Conservation (phyloP, 2,888 invertebrate genomes). For the Watsonalla cultraria region DNA sequence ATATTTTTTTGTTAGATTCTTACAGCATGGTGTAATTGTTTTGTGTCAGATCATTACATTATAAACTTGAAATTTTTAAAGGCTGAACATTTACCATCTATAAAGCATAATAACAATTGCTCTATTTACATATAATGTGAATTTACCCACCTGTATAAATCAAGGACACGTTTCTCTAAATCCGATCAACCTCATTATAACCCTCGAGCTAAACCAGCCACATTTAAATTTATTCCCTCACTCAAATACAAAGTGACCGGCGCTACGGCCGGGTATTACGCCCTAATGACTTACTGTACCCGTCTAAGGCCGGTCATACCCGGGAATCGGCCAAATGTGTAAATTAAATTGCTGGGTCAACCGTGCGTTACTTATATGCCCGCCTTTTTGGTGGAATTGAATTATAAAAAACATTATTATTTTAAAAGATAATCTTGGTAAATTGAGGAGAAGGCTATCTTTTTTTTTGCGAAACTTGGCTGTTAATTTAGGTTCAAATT, state of each 20-base stretch:
- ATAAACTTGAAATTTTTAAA: no score
- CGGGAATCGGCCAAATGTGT: slow-evolving; percentile 6
- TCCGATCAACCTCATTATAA: neutral
- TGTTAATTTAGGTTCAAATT: neutral
- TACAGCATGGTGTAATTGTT: no score
- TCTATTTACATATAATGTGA: no score
- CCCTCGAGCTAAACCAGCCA: neutral
- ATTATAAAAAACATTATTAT: no score
- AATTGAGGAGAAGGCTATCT: neutral
- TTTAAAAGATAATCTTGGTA: no score
- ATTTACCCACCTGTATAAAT: neutral
- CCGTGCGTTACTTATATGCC: neutral
- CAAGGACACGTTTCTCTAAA: neutral
- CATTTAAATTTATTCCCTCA: neutral
- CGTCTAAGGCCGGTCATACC: neutral
- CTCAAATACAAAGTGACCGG: neutral
- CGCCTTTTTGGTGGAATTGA: neutral
- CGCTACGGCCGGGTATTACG: neutral
- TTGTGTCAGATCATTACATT: no score
- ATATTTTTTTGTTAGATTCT: no score
- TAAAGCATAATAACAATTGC: no score
- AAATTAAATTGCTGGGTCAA: slow-evolving; percentile 4
- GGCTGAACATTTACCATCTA: no score
- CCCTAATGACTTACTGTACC: neutral
- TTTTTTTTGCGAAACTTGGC: neutral